phyloP scores from a whole-genome alignment of 2,797 vertebrate genomes.

The Microtus obscurus region DNA sequence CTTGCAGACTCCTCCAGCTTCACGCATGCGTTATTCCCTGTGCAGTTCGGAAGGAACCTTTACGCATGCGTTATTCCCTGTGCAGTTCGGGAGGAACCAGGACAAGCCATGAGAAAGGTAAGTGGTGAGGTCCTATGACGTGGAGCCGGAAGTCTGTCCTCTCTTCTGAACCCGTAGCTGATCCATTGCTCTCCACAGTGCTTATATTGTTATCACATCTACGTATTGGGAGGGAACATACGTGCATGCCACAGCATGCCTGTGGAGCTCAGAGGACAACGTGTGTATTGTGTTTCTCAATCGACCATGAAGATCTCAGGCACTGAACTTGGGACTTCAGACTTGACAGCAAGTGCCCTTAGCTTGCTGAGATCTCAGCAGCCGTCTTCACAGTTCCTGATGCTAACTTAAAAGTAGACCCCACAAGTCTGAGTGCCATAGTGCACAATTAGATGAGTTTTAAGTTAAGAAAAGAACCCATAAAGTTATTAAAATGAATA shows the following conservation, averaged over 20 bases:
- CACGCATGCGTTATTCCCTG: too few relatives aligned
- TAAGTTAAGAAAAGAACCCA: slow-evolving; percentile 19
- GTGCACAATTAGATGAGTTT: background rate
- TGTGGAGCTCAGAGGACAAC: background rate
- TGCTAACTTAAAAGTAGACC: background rate
- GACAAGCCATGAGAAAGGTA: background rate
- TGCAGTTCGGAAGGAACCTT: too few relatives aligned
- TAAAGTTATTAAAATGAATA: slow-evolving; percentile 24
- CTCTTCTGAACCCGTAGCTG: background rate
- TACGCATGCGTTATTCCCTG: rapidly evolving
- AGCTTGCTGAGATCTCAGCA: background rate
- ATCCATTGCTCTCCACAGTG: background rate
- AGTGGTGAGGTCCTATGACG: background rate
- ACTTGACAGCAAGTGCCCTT: background rate
- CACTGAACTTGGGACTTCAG: background rate
- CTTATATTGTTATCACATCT: background rate
- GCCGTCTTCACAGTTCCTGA: background rate
- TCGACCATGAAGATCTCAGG: background rate
- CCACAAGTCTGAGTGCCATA: background rate
- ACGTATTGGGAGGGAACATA: too few relatives aligned
- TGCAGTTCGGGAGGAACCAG: background rate
- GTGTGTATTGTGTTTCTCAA: too few relatives aligned
- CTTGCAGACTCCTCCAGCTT: background rate
- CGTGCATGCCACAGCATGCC: background rate
- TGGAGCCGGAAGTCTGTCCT: background rate